A percentile compares a stretch with the other conserved stretches of the same genome.
Evolutionary conservation across 2,888 invertebrate genomes (phyloP).

Genomic region (Erynnis tages): DNA sequence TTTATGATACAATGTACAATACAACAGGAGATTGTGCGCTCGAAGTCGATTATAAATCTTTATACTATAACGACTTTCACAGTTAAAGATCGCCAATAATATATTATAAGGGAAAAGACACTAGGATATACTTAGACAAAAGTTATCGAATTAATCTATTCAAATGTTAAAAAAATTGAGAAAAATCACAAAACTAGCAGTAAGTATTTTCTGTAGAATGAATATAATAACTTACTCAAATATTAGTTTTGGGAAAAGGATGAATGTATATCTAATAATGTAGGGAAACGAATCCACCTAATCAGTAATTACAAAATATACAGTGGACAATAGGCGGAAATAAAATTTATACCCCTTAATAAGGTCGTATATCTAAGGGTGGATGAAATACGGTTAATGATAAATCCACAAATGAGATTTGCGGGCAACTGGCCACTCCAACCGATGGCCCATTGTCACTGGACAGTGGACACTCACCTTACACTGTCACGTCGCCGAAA

Average conservation of each 20-base stretch:
- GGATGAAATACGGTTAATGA: slow-evolving; percentile 80
- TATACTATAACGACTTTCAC: too few relatives aligned
- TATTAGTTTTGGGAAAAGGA: slow-evolving; percentile 1
- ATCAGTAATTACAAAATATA: slow-evolving; percentile 21
- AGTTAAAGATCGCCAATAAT: too few relatives aligned
- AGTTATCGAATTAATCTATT: too few relatives aligned
- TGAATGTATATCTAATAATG: slow-evolving; percentile 1
- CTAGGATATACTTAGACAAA: too few relatives aligned
- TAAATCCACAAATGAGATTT: slow-evolving; percentile 82
- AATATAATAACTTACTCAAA: too few relatives aligned
- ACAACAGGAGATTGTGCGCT: too few relatives aligned
- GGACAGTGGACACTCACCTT: slow-evolving; percentile 77
- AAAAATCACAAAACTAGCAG: too few relatives aligned
- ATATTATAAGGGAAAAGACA: too few relatives aligned
- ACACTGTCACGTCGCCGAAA: slow-evolving; percentile 64
- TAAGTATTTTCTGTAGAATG: too few relatives aligned
- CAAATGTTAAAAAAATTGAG: too few relatives aligned
- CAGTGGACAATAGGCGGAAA: slow-evolving; percentile 69
- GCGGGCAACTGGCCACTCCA: slow-evolving; percentile 78
- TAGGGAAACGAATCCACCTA: slow-evolving; percentile 16
- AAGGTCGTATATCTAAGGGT: slow-evolving; percentile 71
- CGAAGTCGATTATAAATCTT: too few relatives aligned
- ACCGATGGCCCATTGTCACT: slow-evolving; percentile 71
- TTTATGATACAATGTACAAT: too few relatives aligned
- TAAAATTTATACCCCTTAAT: slow-evolving; percentile 77